phyloP scores from a whole-genome alignment of 2,797 vertebrate genomes.

The Gorsachius magnificus region DNA sequence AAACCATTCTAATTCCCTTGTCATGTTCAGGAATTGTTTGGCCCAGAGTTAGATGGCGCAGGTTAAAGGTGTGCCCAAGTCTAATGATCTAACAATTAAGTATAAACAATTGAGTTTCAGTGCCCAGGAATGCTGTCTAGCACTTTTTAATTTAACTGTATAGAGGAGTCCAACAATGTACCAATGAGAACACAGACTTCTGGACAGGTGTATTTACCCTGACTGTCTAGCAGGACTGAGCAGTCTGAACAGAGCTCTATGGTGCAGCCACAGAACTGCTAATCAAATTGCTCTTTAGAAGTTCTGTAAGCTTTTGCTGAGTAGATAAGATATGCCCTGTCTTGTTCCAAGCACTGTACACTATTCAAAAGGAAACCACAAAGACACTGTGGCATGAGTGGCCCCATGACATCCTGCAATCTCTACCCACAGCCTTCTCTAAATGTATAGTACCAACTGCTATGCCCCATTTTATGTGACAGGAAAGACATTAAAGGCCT shows the following conservation, averaged over 20 bases:
- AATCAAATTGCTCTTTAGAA: background rate
- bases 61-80: background rate
- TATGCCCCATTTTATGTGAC: background rate
- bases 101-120: background rate
- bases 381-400: background rate
- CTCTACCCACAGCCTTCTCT: background rate
- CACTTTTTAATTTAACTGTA: background rate
- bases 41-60: background rate
- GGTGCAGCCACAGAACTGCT: background rate
- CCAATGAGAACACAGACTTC: background rate
- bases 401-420: background rate
- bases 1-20: background rate
- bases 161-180: background rate
- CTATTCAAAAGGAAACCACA: background rate
- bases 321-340: background rate
- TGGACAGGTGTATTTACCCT: background rate
- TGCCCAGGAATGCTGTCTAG: background rate
- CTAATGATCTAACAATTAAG: background rate
- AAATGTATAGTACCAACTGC: background rate
- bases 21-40: background rate
- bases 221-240: background rate
- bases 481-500: background rate
- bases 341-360: background rate
- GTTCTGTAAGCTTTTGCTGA: background rate
- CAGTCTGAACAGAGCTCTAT: background rate